Evolutionary conservation across 2,113 vertebrate species (phyloP), one percentile per base, ranked within the genome.

Genomic region (Brachypodius melanocephalos): DNA sequence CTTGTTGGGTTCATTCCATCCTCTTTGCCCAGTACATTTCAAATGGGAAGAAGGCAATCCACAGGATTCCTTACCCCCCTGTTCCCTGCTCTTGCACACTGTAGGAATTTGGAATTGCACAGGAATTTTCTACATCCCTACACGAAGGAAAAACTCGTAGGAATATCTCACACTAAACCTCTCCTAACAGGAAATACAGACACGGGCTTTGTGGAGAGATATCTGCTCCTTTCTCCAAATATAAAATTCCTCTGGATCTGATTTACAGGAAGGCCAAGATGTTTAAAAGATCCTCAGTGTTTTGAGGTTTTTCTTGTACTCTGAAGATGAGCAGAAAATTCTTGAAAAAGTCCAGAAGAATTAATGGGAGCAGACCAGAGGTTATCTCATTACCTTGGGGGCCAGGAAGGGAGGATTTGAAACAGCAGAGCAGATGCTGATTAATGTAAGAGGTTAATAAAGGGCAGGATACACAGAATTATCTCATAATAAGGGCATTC

Each of bases 361-460:
- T 89, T 93, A 96, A 90, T 85, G 49, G 57, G 65, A 85, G 62
- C 85, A 93, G 86, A 74, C 4, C 46, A 78, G 62, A 85, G 76
- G 90, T 95, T 96, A 92, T 87, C 80, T 93, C 66, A 89, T 97
- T 96, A 93, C 73, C 26, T 72, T 78, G 69, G 65, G 71, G 77
- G 57, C 66, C 90, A 89, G 69, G 73, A 90, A 95, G 54, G 65
- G 72, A 92, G 69, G 75, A 65, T 93, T 89, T 72, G 92, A 57
- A 93, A 85, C 52, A 89, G 80, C 73, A 73, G 49, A 62, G 57
- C 18, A 94, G 80, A 81, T 92, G 69, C 54, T 96, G 93, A 96
- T 95, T 95, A 95, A 97, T 95, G 45, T 61, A 85, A 69, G 52
- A 86, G 62, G 82, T 93, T 96, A 97, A 96, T 93, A 95, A 95